Conservation (phyloP, 2,888 invertebrate genomes). For the Agonum fuliginosum region DNA sequence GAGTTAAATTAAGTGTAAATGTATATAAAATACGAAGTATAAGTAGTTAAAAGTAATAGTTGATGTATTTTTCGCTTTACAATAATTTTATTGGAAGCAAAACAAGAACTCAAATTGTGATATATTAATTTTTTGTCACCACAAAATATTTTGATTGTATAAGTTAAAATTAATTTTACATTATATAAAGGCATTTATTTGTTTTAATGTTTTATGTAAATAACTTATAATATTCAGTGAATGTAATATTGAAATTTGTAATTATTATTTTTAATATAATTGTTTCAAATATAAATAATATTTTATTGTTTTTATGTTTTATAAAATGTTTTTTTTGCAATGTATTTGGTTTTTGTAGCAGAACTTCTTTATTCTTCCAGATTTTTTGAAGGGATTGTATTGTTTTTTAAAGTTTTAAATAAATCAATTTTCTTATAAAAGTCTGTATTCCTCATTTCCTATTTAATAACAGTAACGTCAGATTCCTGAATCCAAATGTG, state of each 20-base stretch:
- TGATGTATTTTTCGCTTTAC: slow-evolving; percentile 38
- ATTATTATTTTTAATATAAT: slow-evolving; percentile 44
- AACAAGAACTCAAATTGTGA: slow-evolving; percentile 52
- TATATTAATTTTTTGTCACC: slow-evolving; percentile 44
- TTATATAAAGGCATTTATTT: background rate
- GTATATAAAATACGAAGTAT: slow-evolving; percentile 23
- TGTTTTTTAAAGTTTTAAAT: too few species aligned
- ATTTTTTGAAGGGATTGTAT: too few species aligned
- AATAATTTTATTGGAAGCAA: slow-evolving; percentile 36
- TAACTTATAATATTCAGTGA: slow-evolving; percentile 4
- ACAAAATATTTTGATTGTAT: slow-evolving; percentile 9
- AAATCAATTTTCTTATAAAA: too few species aligned
- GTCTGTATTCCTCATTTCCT: too few species aligned
- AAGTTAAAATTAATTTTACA: background rate
- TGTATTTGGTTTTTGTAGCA: too few species aligned
- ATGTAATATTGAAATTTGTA: slow-evolving; percentile 35
- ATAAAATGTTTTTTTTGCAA: too few species aligned
- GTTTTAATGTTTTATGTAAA: slow-evolving; percentile 6
- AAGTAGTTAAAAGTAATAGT: slow-evolving; percentile 11
- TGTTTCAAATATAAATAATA: slow-evolving; percentile 24
- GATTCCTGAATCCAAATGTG: too few species aligned
- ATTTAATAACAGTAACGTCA: too few species aligned
- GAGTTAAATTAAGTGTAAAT: slow-evolving; percentile 7
- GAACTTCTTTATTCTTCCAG: too few species aligned
- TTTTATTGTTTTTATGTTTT: background rate